phyloP scores from a whole-genome alignment of 2,888 invertebrate species.

The Priocnemis perturbator region DNA sequence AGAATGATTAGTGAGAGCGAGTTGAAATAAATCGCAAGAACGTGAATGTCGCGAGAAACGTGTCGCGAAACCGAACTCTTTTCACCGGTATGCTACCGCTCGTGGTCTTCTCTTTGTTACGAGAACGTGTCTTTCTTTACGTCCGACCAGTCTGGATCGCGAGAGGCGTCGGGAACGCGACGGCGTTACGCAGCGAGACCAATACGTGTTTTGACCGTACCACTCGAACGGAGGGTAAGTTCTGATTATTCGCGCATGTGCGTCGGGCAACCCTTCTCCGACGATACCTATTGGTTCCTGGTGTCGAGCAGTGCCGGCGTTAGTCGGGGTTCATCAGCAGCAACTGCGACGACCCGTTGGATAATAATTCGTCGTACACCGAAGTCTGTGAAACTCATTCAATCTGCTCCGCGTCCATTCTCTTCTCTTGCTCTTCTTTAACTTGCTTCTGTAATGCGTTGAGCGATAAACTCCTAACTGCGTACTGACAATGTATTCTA shows the following conservation, averaged over 20 bases:
- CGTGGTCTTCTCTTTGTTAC: too few relatives aligned
- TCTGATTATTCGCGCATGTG: conserved; percentile 48
- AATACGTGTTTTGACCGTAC: conserved; percentile 44
- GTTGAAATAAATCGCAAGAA: neutral
- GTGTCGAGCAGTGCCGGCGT: conserved; percentile 23
- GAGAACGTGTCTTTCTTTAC: too few relatives aligned
- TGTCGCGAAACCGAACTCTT: too few relatives aligned
- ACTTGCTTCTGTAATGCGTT: too few relatives aligned
- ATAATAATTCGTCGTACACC: too few relatives aligned
- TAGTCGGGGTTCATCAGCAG: neutral
- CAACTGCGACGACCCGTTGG: too few relatives aligned
- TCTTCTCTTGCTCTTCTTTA: too few relatives aligned
- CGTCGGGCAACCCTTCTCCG: conserved; percentile 36
- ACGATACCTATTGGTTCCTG: conserved; percentile 30
- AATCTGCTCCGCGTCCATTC: too few relatives aligned
- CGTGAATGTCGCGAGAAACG: neutral
- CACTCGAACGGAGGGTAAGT: conserved; percentile 50
- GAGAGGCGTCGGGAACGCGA: conserved; percentile 25
- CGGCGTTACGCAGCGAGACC: conserved; percentile 34
- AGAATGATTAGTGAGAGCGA: neutral
- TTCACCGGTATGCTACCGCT: neutral
- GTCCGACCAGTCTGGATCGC: neutral
- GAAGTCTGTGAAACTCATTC: too few relatives aligned
- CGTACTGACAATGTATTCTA: too few relatives aligned
- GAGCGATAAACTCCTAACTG: too few relatives aligned